Evolutionary conservation across 2,888 invertebrate genomes (phyloP).

Genomic region (Lasioglossum pauxillum): DNA sequence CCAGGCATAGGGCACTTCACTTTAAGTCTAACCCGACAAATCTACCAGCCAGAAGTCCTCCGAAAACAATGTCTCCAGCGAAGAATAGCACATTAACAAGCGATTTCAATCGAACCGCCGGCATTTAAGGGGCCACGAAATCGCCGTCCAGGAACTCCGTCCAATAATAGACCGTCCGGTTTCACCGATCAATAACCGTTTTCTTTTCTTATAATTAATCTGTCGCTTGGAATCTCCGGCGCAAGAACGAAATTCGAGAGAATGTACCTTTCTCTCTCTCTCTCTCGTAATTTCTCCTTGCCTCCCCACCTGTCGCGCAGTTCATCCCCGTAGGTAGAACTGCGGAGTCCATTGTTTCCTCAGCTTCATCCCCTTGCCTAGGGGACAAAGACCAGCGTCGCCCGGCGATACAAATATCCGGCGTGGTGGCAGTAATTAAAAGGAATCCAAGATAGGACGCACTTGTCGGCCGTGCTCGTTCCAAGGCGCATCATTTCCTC

Average conservation of each 20-base stretch:
- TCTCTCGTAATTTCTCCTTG: neutral
- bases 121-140: neutral
- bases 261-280: neutral
- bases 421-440: constrained; percentile 55
- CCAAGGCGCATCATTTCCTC: constrained; percentile 52
- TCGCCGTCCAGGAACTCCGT: neutral
- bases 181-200: neutral
- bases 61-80: neutral
- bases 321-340: constrained; percentile 4
- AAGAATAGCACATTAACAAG: neutral
- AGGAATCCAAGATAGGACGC: constrained; percentile 54
- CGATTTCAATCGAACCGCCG: neutral
- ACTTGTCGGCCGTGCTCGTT: constrained; percentile 47
- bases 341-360: neutral
- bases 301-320: neutral
- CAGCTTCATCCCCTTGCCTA: neutral
- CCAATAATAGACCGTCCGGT: constrained; percentile 2
- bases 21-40: neutral
- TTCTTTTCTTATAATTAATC: constrained; percentile 12
- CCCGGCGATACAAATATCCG: constrained; percentile 50
- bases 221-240: neutral
- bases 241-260: neutral
- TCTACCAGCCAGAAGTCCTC: neutral
- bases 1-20: no score
- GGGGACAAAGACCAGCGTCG: neutral